These are phyloP conservation scores for Apis mellifera DNA, from an alignment of 1,140 invertebrate genomes.

Conservation along the genomic window DNA sequence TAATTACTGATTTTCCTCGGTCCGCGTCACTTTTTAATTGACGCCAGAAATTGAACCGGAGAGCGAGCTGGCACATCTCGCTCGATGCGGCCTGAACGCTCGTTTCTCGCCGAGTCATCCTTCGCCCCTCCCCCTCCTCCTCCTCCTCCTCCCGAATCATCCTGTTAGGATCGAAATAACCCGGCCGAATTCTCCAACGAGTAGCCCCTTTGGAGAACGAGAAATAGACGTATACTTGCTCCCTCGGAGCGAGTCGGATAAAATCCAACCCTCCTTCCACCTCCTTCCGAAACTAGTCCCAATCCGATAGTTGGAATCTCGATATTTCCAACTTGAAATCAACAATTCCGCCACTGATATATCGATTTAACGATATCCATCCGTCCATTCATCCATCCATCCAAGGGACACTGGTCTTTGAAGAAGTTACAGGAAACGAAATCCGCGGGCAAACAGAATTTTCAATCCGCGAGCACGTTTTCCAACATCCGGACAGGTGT, in stretches of 20 bases:
- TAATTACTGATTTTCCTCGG: conserved; percentile 81
- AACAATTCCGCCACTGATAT: too few species aligned
- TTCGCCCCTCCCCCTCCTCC: conserved; percentile 40
- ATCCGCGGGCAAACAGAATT: not conserved
- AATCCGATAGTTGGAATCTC: too few species aligned
- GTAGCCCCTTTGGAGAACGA: not conserved
- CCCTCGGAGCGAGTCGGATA: too few species aligned
- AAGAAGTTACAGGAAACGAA: not conserved
- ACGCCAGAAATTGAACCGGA: conserved; percentile 80
- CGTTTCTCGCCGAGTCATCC: conserved; percentile 75
- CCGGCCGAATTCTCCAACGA: conserved; percentile 5
- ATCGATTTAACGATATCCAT: too few species aligned
- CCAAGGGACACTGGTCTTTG: too few species aligned
- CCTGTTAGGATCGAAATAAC: conserved; percentile 58
- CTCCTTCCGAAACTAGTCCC: too few species aligned
- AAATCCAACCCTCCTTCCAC: too few species aligned
- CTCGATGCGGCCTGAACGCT: conserved; percentile 43
- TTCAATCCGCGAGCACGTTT: conserved; percentile 26
- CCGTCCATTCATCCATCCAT: too few species aligned
- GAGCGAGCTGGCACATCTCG: conserved; percentile 42
- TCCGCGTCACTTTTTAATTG: conserved; percentile 81
- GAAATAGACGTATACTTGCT: too few species aligned
- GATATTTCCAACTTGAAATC: too few species aligned
- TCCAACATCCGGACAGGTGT: conserved; percentile 51
- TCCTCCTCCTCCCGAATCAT: conserved; percentile 59